phyloP scores from a whole-genome alignment of 1,140 invertebrate species.

The Metaphire vulgaris region DNA sequence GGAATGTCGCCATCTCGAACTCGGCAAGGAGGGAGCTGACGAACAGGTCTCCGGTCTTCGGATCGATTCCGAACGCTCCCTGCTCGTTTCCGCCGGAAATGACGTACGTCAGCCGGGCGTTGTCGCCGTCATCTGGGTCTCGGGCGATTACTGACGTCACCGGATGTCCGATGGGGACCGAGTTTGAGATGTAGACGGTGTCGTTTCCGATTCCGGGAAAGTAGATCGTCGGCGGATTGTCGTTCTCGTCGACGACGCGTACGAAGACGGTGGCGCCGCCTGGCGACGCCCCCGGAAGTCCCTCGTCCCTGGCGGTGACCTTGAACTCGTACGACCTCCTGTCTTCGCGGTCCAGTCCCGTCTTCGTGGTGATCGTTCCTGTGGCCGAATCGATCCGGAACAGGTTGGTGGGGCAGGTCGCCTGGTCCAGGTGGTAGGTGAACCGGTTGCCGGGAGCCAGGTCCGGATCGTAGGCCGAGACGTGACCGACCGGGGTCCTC shows the following conservation, averaged over 20 bases:
- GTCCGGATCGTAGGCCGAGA: conserved; percentile 71
- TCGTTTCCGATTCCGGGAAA: conserved; percentile 27
- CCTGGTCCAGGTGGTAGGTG: conserved; percentile 65
- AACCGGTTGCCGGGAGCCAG: conserved; percentile 75
- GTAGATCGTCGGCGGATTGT: conserved; percentile 69
- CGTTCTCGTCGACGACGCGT: conserved; percentile 82
- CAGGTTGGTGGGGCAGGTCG: conserved; percentile 29
- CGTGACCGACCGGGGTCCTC: conserved; percentile 67
- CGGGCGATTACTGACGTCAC: conserved; percentile 20
- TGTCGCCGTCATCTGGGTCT: conserved; percentile 25
- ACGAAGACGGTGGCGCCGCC: conserved; percentile 69
- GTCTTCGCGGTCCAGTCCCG: conserved; percentile 74
- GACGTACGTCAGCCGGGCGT: conserved; percentile 14
- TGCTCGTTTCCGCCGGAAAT: background rate
- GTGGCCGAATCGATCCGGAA: conserved; percentile 73
- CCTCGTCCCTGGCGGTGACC: conserved; percentile 77
- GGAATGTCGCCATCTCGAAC: background rate
- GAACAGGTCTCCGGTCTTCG: conserved; percentile 3
- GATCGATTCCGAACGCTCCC: conserved; percentile 10
- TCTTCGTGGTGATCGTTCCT: conserved; percentile 76
- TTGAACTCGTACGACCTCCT: conserved; percentile 70
- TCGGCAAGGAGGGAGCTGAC: background rate
- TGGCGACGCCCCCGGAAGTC: conserved; percentile 59
- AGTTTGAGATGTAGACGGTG: conserved; percentile 23
- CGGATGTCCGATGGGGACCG: conserved; percentile 8